Evolutionary conservation across 2,888 invertebrate species (phyloP), one percentile per base, ranked within the genome.

Genomic region (Papilio gigon): DNA sequence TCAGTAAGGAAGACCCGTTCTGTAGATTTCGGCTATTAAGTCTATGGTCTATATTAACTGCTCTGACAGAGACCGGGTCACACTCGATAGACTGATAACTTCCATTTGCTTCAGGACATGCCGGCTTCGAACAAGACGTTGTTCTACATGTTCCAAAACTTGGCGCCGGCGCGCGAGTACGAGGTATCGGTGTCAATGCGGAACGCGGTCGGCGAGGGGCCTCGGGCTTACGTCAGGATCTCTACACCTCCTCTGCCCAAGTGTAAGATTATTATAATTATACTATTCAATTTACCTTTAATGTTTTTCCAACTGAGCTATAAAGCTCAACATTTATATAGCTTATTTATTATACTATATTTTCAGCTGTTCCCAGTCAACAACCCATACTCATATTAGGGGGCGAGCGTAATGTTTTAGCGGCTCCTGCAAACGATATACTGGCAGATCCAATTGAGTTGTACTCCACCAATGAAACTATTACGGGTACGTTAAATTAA

Each of bases 201-300:
- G 73, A 97, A 97, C 80, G 93, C 93, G 1, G 94, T 95, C 35
- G 97, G 97, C 2, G 95, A 95, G 77, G 97, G 98, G 2, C 97
- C 97, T 0, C 86, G 93, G 5, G 94, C 95, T 0, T 89, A 89
- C 65, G 93, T 93, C 11, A 89, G 90, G 65, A 94, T 96, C 14
- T 93, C 94, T 5, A 97, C 97, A 0, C 94, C 95, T 2, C 92
- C 94, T 9, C 92, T 94, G 83, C 93, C 94, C 50, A 93, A 93
- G 75, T 94, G 95, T 95, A 89, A 84, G 90, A 59, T 11, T 33
- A 11, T n/a, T 17, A n/a, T 30, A 62, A 11, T 44, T 30, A 25
- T 30, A 40, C 44, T 44, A 61, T 44, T 63, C 11, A 22, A 20
- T 12, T 12, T 70, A 35, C 17, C 25, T 50, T 53, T 37, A 14